Evolutionary conservation across 2,113 vertebrate species (phyloP).

Genomic region (Lates calcarifer): DNA sequence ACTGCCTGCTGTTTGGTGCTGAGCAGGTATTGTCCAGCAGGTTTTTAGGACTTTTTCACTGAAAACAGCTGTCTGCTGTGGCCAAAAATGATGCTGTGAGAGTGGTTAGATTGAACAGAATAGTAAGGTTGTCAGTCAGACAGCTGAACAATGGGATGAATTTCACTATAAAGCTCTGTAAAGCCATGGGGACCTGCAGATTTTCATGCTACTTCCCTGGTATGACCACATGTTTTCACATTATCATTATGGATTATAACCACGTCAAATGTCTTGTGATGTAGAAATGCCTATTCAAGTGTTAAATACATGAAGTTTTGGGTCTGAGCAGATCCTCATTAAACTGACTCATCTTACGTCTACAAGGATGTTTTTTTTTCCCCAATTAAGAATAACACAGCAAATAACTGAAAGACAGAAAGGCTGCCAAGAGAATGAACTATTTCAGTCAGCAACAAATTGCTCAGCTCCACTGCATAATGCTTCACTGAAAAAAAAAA

Average conservation of each 20-base stretch:
- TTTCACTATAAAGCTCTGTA: background rate
- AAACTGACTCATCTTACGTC: constrained; percentile 1
- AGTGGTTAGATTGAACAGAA: background rate
- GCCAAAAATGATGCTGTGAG: background rate
- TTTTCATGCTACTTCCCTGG: too few species aligned
- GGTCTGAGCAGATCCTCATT: constrained; percentile 24
- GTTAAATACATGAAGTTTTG: background rate
- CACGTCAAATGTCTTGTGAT: background rate
- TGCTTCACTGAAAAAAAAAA: constrained; percentile 11
- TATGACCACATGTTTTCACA: too few species aligned
- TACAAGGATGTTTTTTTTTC: constrained; percentile 3
- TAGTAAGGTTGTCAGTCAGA: background rate
- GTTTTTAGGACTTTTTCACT: background rate
- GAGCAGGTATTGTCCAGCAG: background rate
- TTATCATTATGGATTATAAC: background rate
- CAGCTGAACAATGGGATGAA: background rate
- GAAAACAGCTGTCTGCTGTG: background rate
- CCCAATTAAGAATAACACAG: constrained; percentile 34
- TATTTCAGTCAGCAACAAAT: constrained; percentile 43
- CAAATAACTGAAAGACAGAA: constrained; percentile 30
- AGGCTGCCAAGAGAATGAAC: constrained; percentile 15
- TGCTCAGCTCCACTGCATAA: background rate
- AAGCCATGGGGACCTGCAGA: background rate
- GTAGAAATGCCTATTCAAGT: background rate
- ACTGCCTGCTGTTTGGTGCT: background rate